Evolutionary conservation across 2,113 vertebrate species (phyloP), one percentile per base, ranked within the genome.

Genomic region (Oreotrochilus melanogaster): DNA sequence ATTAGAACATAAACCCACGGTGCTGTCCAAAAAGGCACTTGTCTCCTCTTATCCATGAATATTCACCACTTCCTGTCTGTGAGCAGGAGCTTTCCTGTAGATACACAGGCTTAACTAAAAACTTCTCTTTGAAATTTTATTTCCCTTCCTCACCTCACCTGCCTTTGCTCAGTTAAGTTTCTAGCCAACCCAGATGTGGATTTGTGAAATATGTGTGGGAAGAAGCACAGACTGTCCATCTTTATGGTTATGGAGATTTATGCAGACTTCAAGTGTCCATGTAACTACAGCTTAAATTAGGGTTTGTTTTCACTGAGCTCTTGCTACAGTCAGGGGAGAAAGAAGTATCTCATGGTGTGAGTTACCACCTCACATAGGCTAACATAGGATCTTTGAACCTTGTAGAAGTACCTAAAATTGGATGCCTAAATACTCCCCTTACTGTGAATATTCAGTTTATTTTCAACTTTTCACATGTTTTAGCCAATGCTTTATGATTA

Each of bases 281-380:
- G 73, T 33, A 91, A 61, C 35, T 60, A 78, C 33, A 66, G 13
- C 9, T 73, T 69, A 67, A 64, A 43, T 86, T 85, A 42, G 12
- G 12, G 14, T 50, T 62, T 24, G 3, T 73, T 82, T 92, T 92
- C 57, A 43, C 28, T 4, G 7, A 47, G 15, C 4, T 91, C 24
- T 10, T 50, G 24, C 35, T 66, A 48, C 42, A 80, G 42, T n/a
- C 47, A 80, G 74, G 21, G 25, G 53, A 53, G 30, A 79, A 86
- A 64, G 1, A 0, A 0, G 0, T 18, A 21, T 10, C 6, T 90
- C 12, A 45, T 88, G 7, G 23, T 73, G 56, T 47, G 54, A 67
- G 62, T 71, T 56, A 14, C 42, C 43, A 60, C 47, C 48, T 74
- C 23, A 37, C 75, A n/a, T 19, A 80, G 30, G 61, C 54, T 74